These are phyloP conservation scores for Sardinella longiceps DNA, from an alignment of 2,797 vertebrate genomes.

Conservation along the genomic window DNA sequence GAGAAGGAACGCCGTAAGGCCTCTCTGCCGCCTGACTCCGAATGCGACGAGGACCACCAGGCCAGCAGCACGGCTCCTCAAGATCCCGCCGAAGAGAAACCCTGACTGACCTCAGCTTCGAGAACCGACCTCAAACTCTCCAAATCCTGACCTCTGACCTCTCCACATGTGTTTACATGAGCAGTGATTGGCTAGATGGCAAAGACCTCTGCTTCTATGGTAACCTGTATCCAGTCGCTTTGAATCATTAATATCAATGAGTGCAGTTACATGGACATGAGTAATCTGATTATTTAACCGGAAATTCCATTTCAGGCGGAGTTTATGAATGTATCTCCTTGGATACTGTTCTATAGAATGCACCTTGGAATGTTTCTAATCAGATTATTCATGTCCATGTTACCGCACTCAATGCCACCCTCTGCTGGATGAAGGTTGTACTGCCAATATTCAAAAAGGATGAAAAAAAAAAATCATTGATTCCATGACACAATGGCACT, in stretches of 20 bases:
- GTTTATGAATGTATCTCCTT: no score
- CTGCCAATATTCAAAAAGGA: conserved; percentile 7
- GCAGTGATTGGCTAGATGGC: conserved; percentile 1
- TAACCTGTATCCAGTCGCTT: neutral
- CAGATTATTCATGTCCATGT: no score
- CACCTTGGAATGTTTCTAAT: no score
- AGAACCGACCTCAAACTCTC: neutral
- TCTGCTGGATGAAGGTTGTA: conserved; percentile 16
- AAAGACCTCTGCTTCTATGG: neutral
- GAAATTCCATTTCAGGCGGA: no score
- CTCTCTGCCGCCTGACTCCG: conserved; percentile 39
- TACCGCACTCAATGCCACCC: no score
- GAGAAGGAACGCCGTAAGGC: conserved; percentile 71
- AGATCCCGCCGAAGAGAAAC: conserved; percentile 62
- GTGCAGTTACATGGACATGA: no score
- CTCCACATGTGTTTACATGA: conserved; percentile 4
- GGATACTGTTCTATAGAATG: no score
- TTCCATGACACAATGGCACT: conserved; percentile 16
- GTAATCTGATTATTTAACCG: no score
- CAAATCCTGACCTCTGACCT: neutral
- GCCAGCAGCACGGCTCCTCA: conserved; percentile 45
- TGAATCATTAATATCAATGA: conserved; percentile 18
- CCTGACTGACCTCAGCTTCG: conserved; percentile 51
- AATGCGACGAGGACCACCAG: conserved; percentile 31
- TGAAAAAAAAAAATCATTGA: neutral